Evolutionary conservation across 2,888 invertebrate species (phyloP), one percentile per base, ranked within the genome.

Genomic region (Quadroppia sp.): DNA sequence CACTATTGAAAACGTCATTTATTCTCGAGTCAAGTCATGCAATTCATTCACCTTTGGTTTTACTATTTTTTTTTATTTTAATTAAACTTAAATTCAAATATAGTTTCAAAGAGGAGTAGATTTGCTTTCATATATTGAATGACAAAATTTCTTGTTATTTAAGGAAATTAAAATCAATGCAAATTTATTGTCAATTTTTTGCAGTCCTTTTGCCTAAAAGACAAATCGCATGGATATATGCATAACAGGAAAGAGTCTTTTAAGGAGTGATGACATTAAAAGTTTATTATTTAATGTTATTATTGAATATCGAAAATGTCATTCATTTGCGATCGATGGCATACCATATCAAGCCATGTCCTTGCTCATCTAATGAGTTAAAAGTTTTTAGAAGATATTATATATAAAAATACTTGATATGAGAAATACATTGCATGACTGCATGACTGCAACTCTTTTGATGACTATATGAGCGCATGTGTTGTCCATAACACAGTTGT

Each of bases 341-440:
- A 9, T 7, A 13, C 13, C 53, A 53, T 3, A 53, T 53, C 53
- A 20, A n/a, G n/a, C n/a, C n/a, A n/a, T n/a, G 13, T 30, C 28
- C 6, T 11, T 59, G 59, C 30, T 59, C 59, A 59, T 59, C 30
- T 30, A 30, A 59, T 17, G 59, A 13, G 30, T 28, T 7, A 59
- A 28, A 4, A 28, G 28, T 59, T 28, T 3, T 6, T n/a, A n/a
- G n/a, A n/a, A n/a, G 30, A 59, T 59, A 59, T 59, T 59, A 59
- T 28, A 56, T 56, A 9, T 30, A 30, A 59, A 7, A 7, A 2
- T 53, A 7, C 13, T 28, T 59, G 28, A 30, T 59, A 30, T 6
- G 30, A 59, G 13, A 59, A 59, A 59, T 59, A 13, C 30, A 59
- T 59, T 59, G 59, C 59, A 59, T 30, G 28, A 59, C 15, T 59